phyloP scores from a whole-genome alignment of 2,797 vertebrate species.

The Poecilia wingei region DNA sequence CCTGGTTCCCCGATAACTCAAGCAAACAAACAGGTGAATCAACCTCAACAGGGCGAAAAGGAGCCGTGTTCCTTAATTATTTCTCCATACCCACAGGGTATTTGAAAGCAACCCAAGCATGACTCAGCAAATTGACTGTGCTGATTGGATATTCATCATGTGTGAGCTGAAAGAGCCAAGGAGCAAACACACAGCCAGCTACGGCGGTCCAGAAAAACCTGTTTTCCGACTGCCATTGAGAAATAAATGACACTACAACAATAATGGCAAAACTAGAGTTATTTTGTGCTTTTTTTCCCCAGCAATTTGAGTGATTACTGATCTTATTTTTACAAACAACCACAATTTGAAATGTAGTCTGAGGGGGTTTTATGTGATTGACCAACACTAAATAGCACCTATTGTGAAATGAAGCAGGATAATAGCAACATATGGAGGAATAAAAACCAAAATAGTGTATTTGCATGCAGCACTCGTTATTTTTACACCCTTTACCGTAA shows the following conservation, averaged over 20 bases:
- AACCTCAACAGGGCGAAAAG: slow-evolving; percentile 56
- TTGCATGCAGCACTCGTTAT: background rate
- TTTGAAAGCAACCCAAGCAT: slow-evolving; percentile 78
- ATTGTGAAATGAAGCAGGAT: background rate
- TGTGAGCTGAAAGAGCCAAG: slow-evolving; percentile 52
- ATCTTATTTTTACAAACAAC: too few relatives aligned
- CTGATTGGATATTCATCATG: slow-evolving; percentile 81
- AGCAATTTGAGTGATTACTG: background rate
- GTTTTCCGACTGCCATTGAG: slow-evolving; percentile 37
- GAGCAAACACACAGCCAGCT: slow-evolving; percentile 46
- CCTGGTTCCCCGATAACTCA: slow-evolving; percentile 51
- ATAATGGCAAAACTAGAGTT: background rate
- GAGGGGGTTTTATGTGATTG: background rate
- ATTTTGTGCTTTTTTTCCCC: background rate
- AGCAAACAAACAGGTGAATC: slow-evolving; percentile 64
- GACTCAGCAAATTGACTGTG: slow-evolving; percentile 82
- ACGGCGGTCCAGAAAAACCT: slow-evolving; percentile 36
- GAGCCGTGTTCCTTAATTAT: slow-evolving; percentile 73
- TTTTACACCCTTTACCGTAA: background rate
- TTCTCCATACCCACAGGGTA: slow-evolving; percentile 67
- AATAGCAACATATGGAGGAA: background rate
- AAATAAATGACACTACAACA: slow-evolving; percentile 26
- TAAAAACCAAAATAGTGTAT: background rate
- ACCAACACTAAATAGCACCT: background rate
- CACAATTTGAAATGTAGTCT: background rate